phyloP scores from a whole-genome alignment of 2,888 invertebrate genomes.

The Heteromyza rotundicornis region DNA sequence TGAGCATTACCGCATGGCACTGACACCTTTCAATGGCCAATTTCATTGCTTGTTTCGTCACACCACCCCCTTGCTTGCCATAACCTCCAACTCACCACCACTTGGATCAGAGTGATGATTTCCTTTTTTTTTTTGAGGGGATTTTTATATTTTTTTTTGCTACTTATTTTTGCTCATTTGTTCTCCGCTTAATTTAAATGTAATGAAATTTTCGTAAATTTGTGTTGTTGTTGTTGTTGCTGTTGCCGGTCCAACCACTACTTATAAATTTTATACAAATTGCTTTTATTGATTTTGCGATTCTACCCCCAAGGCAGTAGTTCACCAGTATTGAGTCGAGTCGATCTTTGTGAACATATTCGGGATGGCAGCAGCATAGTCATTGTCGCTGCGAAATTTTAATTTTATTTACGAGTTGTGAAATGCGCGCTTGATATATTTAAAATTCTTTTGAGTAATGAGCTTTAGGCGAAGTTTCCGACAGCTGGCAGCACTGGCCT shows the following conservation, averaged over 20 bases:
- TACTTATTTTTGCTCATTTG: too few relatives aligned
- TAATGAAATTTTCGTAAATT: neutral
- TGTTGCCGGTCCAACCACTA: neutral
- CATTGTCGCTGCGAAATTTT: neutral
- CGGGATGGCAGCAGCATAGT: too few relatives aligned
- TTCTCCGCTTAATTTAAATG: neutral
- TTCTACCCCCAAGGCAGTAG: neutral
- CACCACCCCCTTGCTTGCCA: too few relatives aligned
- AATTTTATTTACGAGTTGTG: constrained; percentile 3
- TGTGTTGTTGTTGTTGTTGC: neutral
- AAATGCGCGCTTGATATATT: neutral
- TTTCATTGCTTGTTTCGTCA: too few relatives aligned
- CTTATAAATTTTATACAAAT: neutral
- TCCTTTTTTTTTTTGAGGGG: too few relatives aligned
- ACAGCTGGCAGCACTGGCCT: constrained; percentile 16
- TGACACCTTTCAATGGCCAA: too few relatives aligned
- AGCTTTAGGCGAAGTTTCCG: constrained; percentile 15
- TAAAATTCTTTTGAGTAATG: constrained; percentile 10
- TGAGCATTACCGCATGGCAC: too few relatives aligned
- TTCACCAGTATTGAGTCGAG: too few relatives aligned
- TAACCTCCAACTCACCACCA: too few relatives aligned
- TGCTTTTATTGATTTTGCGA: neutral
- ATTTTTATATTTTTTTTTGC: too few relatives aligned
- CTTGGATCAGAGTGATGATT: too few relatives aligned
- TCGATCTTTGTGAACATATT: too few relatives aligned